A percentile compares a stretch with the other conserved stretches of the same genome.
Evolutionary conservation across 2,888 invertebrate genomes (phyloP).

Genomic region (Neoascia interrupta): DNA sequence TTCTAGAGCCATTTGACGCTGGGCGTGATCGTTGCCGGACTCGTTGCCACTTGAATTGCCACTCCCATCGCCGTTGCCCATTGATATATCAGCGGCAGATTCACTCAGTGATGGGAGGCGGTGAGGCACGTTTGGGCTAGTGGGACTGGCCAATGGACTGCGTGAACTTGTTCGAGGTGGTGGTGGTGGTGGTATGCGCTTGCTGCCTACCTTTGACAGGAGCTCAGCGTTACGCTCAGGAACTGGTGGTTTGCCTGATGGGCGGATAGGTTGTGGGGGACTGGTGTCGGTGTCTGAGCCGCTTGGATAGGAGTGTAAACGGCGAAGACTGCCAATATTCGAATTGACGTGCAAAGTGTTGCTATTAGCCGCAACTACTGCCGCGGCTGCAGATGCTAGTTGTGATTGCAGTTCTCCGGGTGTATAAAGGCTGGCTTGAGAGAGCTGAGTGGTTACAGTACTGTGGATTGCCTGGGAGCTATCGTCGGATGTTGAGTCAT

Average conservation of each 20-base stretch:
- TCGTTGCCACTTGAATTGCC: constrained; percentile 88
- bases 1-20: constrained; percentile 89
- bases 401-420: constrained; percentile 72
- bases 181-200: constrained; percentile 93
- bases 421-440: constrained; percentile 78
- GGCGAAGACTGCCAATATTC: constrained; percentile 83
- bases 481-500: constrained; percentile 80
- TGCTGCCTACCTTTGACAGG: constrained; percentile 85
- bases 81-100: constrained; percentile 73
- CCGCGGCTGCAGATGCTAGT: constrained; percentile 65
- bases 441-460: constrained; percentile 79
- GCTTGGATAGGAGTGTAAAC: constrained; percentile 92
- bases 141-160: constrained; percentile 92
- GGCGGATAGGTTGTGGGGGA: constrained; percentile 85
- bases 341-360: constrained; percentile 74
- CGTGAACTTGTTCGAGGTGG: constrained; percentile 94
- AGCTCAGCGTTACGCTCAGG: constrained; percentile 90
- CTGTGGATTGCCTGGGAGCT: constrained; percentile 79
- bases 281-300: constrained; percentile 91
- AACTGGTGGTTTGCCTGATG: constrained; percentile 87
- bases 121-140: constrained; percentile 85
- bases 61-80: constrained; percentile 71
- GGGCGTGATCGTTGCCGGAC: constrained; percentile 87
- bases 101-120: constrained; percentile 80
- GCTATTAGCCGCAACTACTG: constrained; percentile 79